Evolutionary conservation across 2,888 invertebrate species (phyloP), one percentile per base, ranked within the genome.

Genomic region (Lycophotia porphyrea): DNA sequence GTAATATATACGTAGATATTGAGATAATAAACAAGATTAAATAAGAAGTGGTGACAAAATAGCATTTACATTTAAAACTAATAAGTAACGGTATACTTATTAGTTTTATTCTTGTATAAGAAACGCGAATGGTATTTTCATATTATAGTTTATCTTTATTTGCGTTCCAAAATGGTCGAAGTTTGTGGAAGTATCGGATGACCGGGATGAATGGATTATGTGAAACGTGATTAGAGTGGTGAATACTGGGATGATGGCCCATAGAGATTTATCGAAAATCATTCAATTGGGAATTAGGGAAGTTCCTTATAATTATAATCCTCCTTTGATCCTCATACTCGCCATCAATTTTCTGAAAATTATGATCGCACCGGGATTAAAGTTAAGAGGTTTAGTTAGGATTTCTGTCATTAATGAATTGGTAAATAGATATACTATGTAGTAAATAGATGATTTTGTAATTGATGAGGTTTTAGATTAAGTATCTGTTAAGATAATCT

Each of bases 401-500:
- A 31, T 42, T 36, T 24, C 18, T 18, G 15, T 18, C 18, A 36
- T 4, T 49, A 36, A 39, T 8, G 11, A 27, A 24, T 31, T 61
- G 24, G 11, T 36, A 21, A 24, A 36, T 71, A 34, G 34, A 34
- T n/a, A 71, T 34, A 31, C 3, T 49, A 49, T 21, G 9, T 8
- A n/a, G 5, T 31, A n/a, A 24, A 8, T 42, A 58, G 31, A 31
- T 8, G 44, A 42, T 27, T 27, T 60, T 44, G 7, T 79, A 15
- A 44, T 52, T 44, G 8, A n/a, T 47, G 44, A 55, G 74, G 15
- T 79, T 71, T 63, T 24, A 8, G 31, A 60, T 60, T 34, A 31
- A 18, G 27, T 72, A 63, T 74, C 63, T 9, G 8, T 24, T 27
- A 0, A 34, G 44, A 74, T 74, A 34, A 55, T 80, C 52, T 39